Evolutionary conservation across 2,888 invertebrate genomes (phyloP).

Genomic region (Ethmia dodecea): DNA sequence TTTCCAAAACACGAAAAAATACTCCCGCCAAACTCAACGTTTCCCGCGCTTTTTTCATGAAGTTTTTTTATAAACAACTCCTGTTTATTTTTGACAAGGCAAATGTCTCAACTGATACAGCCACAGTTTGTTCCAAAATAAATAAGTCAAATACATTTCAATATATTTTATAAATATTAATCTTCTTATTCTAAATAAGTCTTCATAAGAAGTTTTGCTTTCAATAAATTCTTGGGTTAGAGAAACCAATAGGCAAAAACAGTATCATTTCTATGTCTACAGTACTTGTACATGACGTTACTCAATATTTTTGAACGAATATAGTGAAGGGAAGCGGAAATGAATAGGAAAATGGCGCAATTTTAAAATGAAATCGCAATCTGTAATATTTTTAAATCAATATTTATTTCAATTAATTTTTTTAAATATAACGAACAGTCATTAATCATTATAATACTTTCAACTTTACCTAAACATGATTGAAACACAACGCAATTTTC

Average conservation of each 20-base stretch:
- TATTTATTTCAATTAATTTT: constrained; percentile 61
- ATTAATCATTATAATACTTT: constrained; percentile 34
- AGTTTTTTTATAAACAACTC: constrained; percentile 60
- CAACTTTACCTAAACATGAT: constrained; percentile 49
- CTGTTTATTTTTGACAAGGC: constrained; percentile 22
- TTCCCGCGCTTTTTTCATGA: no score
- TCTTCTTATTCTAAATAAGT: no score
- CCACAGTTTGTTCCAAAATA: constrained; percentile 17
- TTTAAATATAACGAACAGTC: constrained; percentile 70
- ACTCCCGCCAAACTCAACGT: no score
- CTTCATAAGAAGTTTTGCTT: no score
- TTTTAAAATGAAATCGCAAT: constrained; percentile 23
- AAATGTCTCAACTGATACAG: constrained; percentile 19
- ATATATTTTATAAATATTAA: no score
- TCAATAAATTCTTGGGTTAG: no score
- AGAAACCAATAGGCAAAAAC: no score
- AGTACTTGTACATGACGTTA: neutral
- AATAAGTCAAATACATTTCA: no score
- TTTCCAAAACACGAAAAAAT: no score
- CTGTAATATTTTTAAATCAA: constrained; percentile 41
- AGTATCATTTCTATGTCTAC: no score
- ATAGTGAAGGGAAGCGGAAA: neutral
- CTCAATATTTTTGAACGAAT: neutral
- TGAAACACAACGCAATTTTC: constrained; percentile 68
- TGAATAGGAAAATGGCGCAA: neutral